Conservation (phyloP, 2,797 vertebrate species). For the Melanotaenia trifasciata region DNA sequence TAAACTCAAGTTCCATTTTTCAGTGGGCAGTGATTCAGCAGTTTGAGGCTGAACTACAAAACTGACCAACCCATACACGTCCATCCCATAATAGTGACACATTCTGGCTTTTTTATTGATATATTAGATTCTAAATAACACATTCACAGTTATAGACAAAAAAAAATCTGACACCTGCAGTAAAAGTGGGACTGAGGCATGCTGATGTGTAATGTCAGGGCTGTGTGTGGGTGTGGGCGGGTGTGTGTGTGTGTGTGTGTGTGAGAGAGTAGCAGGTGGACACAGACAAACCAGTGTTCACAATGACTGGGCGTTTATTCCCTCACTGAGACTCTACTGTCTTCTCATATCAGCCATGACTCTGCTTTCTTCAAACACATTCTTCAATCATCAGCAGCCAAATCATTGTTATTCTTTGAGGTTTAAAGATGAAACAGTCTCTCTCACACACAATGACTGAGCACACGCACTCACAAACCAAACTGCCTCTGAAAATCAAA, state of each 20-base stretch:
- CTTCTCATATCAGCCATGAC: slow-evolving; percentile 52
- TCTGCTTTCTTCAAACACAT: slow-evolving; percentile 53
- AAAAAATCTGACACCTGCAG: slow-evolving; percentile 12
- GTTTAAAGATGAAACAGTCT: slow-evolving; percentile 8
- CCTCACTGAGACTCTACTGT: slow-evolving; percentile 70
- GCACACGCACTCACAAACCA: slow-evolving; percentile 7
- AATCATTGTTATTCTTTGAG: slow-evolving; percentile 41
- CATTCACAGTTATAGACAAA: slow-evolving; percentile 2
- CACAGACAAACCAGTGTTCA: slow-evolving; percentile 81
- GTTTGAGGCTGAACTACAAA: slow-evolving; percentile 9
- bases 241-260: slow-evolving; percentile 25
- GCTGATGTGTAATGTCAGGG: slow-evolving; percentile 48
- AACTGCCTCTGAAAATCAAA: slow-evolving; percentile 37
- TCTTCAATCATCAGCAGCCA: slow-evolving; percentile 62
- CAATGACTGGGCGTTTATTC: slow-evolving; percentile 75
- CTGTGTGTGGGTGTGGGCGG: slow-evolving; percentile 28
- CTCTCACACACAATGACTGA: not conserved
- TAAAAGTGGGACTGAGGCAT: slow-evolving; percentile 20
- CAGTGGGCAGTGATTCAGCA: slow-evolving; percentile 7
- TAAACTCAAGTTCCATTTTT: slow-evolving; percentile 11
- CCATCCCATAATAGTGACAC: slow-evolving; percentile 9
- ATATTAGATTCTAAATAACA: not conserved
- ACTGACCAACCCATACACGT: not conserved
- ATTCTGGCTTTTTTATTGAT: not conserved
- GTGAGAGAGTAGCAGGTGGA: slow-evolving; percentile 68